Evolutionary conservation across 2,113 vertebrate species (phyloP).

Genomic region (Uria lomvia): DNA sequence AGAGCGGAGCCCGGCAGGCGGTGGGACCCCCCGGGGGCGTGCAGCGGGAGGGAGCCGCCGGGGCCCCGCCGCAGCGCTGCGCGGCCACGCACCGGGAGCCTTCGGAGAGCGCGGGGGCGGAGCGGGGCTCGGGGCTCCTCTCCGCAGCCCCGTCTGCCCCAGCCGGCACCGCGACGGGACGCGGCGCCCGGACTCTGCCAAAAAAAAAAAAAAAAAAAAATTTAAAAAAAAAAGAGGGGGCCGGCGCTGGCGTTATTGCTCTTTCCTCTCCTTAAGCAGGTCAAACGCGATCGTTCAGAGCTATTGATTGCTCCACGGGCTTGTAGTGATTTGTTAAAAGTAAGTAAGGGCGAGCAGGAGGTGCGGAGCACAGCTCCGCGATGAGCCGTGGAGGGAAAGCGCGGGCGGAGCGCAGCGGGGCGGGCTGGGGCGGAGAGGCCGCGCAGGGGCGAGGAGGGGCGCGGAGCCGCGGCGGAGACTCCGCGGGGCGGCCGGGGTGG

Average conservation of each 20-base stretch:
- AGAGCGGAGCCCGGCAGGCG: neutral
- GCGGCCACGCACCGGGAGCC: neutral
- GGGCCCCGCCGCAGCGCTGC: too few relatives aligned
- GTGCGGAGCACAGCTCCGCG: neutral
- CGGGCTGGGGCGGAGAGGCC: neutral
- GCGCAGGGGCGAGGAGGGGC: neutral
- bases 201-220: neutral
- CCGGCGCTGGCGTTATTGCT: neutral
- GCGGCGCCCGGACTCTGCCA: neutral
- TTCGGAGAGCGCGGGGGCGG: neutral
- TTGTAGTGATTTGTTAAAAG: constrained; percentile 59
- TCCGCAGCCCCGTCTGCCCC: neutral
- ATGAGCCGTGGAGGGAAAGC: neutral
- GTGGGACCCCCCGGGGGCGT: neutral
- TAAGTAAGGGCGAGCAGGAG: constrained; percentile 44
- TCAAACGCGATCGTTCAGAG: constrained; percentile 50
- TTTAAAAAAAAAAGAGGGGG: neutral
- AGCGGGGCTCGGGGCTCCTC: neutral
- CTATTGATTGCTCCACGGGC: constrained; percentile 44
- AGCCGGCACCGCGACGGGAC: too few relatives aligned
- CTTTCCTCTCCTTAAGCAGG: constrained; percentile 44
- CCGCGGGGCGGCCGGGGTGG: neutral
- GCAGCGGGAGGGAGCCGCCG: neutral
- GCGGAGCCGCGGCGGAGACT: neutral
- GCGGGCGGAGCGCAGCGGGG: neutral